These are phyloP conservation scores for Drosophila oshimai DNA, from an alignment of 1,140 invertebrate genomes.

Conservation along the genomic window DNA sequence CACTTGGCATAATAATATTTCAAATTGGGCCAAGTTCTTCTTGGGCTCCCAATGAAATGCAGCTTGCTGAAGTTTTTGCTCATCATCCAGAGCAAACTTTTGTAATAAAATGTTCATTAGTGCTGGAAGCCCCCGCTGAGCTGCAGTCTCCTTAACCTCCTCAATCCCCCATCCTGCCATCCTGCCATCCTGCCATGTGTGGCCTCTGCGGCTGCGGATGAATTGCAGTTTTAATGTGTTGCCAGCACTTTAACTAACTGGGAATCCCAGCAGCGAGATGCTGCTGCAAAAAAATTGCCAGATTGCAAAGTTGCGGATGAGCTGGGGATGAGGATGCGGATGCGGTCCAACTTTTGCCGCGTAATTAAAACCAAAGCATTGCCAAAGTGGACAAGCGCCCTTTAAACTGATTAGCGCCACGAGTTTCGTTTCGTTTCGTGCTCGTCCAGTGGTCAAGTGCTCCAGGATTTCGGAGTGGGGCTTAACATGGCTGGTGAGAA, in stretches of 20 bases:
- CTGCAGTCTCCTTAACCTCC: conserved; percentile 17
- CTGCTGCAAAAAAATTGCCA: conserved; percentile 36
- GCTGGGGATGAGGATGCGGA: background rate
- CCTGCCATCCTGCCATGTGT: conserved; percentile 33
- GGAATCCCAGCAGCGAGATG: conserved; percentile 17
- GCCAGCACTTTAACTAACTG: conserved; percentile 77
- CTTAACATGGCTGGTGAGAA: background rate
- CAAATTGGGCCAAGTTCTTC: conserved; percentile 56
- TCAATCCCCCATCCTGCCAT: background rate
- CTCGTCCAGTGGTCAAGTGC: conserved; percentile 41
- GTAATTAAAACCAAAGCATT: conserved; percentile 79
- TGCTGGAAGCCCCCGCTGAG: conserved; percentile 65
- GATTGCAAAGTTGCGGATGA: conserved; percentile 21
- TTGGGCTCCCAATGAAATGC: conserved; percentile 45
- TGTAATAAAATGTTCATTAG: conserved; percentile 80
- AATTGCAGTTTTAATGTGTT: conserved; percentile 79
- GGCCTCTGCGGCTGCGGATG: conserved; percentile 63
- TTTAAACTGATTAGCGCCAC: conserved; percentile 74
- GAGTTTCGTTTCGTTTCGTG: conserved; percentile 46
- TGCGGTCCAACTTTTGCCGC: conserved; percentile 71
- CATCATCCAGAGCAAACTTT: conserved; percentile 54
- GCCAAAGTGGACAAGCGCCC: conserved; percentile 76
- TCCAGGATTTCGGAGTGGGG: background rate
- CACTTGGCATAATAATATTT: conserved; percentile 66
- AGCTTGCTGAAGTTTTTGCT: conserved; percentile 44